These are phyloP conservation scores for Pandemis heparana DNA, from an alignment of 2,888 invertebrate genomes.

Conservation along the genomic window DNA sequence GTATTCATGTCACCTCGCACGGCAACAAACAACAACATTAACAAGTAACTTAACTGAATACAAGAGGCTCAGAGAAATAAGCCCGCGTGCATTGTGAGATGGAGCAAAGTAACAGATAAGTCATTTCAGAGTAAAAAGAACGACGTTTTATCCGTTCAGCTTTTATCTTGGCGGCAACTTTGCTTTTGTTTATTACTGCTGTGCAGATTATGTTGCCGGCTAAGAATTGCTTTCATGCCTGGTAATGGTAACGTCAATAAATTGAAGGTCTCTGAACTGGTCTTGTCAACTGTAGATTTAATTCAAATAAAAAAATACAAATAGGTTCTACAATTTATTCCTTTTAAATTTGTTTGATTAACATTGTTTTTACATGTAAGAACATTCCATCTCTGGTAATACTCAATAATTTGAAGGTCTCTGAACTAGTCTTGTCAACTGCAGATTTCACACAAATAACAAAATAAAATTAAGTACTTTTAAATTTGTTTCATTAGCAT, in stretches of 20 bases:
- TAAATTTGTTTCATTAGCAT: too few relatives aligned
- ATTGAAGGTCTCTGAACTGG: too few relatives aligned
- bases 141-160: background rate
- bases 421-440: too few relatives aligned
- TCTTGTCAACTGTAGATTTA: too few relatives aligned
- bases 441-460: too few relatives aligned
- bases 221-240: background rate
- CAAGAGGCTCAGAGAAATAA: constrained; percentile 26
- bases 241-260: background rate
- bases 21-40: constrained; percentile 20
- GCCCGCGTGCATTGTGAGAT: constrained; percentile 7
- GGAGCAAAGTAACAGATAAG: background rate
- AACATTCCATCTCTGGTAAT: too few relatives aligned
- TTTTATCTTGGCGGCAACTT: background rate
- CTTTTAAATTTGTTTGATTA: too few relatives aligned
- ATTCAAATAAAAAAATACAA: too few relatives aligned
- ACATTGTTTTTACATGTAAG: too few relatives aligned
- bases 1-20: constrained; percentile 21
- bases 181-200: background rate
- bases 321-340: too few relatives aligned
- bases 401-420: too few relatives aligned
- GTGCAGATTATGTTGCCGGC: background rate
- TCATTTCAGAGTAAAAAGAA: background rate
- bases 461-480: too few relatives aligned
- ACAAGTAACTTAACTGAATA: constrained; percentile 25